Base-by-base conservation (phyloP, 2,797 vertebrate genomes). In the Leptatherina wallacei region DNA sequence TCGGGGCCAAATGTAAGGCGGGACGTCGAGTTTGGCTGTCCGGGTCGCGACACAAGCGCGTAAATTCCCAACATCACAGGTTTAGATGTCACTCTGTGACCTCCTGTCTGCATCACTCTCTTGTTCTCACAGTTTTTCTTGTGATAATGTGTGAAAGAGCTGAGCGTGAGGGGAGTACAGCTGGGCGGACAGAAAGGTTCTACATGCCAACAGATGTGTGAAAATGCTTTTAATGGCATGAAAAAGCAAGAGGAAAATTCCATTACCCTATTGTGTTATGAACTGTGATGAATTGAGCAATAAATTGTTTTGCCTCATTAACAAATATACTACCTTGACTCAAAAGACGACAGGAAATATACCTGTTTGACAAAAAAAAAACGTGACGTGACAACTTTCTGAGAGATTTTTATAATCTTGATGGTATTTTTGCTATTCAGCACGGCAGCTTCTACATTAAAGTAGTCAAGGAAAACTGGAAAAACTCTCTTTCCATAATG, bases 61-160 rank as follows among this genome's bases (percentile, higher is more conserved):
- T 18, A 13, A 9, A 36, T 51, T 52, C 32, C 54, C 52, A 64
- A 9, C 44, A 20, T 65, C 65, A 11, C 64, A 52, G 30, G 42
- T 22, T 49, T 7, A 9, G 42, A 35, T n/a, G 14, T 12, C 29
- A 40, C 44, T 3, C 20, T 20, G 52, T 49, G 32, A 61, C 57
- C 27, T 52, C 3, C 3, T 18, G 66, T 33, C 20, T 40, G 12
- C 10, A 1, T 59, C 70, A 4, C 27, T 16, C 33, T 57, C 47
- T 60, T 42, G 54, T 54, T 58, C 58, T 58, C 35, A 35, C 16
- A 2, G 4, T 65, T 66, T 61, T 32, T 4, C 38, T 54, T 27
- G 13, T 16, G 24, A 52, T 30, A 32, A 30, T 59, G 63, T 60
- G 54, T 61, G 38, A 44, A 36, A 70, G 47, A 63, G 68, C 49